Evolutionary conservation across 2,797 vertebrate genomes (phyloP).

Genomic region (Antrozous pallidus): DNA sequence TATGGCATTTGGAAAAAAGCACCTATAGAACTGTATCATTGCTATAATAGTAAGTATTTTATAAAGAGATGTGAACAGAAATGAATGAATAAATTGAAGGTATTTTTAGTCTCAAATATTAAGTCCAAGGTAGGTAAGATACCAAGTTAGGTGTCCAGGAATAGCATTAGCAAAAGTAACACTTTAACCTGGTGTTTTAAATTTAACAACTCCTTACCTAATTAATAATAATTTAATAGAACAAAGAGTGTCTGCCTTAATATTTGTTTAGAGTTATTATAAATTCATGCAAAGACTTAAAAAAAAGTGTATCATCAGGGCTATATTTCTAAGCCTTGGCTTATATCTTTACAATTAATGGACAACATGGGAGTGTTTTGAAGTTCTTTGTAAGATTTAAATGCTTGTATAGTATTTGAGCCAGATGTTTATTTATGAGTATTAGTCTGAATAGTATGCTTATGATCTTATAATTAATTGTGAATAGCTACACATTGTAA

Average conservation of each 20-base stretch:
- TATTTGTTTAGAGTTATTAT: conserved; percentile 36
- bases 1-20: neutral
- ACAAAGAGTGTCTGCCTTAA: neutral
- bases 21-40: neutral
- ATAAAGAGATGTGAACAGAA: neutral
- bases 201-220: conserved; percentile 16
- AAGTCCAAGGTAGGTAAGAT: neutral
- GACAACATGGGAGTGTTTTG: neutral
- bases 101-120: neutral
- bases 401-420: neutral
- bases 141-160: neutral
- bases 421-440: neutral
- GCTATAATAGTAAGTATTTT: neutral
- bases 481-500: neutral
- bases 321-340: conserved; percentile 7
- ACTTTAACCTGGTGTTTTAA: conserved; percentile 46
- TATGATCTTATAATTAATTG: neutral
- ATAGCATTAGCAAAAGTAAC: neutral
- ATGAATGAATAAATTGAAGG: neutral
- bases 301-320: neutral
- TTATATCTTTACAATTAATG: conserved; percentile 8
- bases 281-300: conserved; percentile 40
- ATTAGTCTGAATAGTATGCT: neutral
- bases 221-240: conserved; percentile 18
- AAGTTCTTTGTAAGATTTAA: conserved; percentile 12